Evolutionary conservation across 92 coral and sea anemone genomes (phyloP).

Genomic region (Anthopleura xanthogrammica): DNA sequence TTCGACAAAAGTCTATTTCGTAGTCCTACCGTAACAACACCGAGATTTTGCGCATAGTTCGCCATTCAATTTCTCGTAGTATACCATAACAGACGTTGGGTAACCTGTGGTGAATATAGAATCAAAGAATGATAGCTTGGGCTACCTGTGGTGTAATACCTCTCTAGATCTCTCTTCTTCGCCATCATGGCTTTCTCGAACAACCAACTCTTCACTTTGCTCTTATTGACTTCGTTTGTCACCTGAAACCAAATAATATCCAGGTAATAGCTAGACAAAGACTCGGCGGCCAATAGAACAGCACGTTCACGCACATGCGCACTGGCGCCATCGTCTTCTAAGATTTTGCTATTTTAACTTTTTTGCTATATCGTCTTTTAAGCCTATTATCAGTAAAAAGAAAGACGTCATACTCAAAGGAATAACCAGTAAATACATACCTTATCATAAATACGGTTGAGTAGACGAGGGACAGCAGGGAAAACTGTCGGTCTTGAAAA

Average conservation of each 20-base stretch:
- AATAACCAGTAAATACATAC: conserved; percentile 27
- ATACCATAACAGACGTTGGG: no score
- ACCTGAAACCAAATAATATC: conserved; percentile 35
- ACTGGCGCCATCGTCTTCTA: no score
- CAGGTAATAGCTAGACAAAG: no score
- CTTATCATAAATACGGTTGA: conserved; percentile 86
- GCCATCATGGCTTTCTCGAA: conserved; percentile 63
- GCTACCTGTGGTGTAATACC: conserved; percentile 25
- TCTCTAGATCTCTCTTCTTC: conserved; percentile 63
- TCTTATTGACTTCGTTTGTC: conserved; percentile 54
- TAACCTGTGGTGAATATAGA: no score
- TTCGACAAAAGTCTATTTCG: no score
- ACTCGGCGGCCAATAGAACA: no score
- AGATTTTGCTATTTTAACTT: no score
- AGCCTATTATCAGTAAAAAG: background rate
- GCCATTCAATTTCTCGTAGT: no score
- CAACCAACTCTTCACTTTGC: conserved; percentile 74
- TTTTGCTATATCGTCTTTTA: no score
- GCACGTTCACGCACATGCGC: no score
- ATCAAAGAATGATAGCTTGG: background rate
- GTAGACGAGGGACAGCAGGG: conserved; percentile 78
- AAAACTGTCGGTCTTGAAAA: conserved; percentile 76
- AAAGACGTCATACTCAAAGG: background rate
- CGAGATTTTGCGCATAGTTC: no score
- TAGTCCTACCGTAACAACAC: no score